Evolutionary conservation across 92 coral and sea anemone genomes (phyloP), one percentile per base, ranked within the genome.

Genomic region (Hydrozoanthus gracilis): DNA sequence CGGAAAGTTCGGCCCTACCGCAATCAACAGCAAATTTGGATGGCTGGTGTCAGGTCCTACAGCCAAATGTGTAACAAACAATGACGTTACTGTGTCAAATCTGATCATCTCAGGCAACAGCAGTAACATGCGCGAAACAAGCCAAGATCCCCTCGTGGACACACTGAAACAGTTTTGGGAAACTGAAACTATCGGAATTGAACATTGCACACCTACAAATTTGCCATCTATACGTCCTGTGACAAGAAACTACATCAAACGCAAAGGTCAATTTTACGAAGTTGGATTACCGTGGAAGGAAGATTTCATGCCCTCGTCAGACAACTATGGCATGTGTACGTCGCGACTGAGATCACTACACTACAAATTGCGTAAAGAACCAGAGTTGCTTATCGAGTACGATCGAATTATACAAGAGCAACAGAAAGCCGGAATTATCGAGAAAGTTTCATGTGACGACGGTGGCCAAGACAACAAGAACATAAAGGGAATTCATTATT

Each of bases 1-100:
- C 5, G 92, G 93, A 70, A 87, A 93, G 4, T 15, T 73, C 62
- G 93, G 93, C 56, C 95, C 93, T 18, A 84, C 90, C 2, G 95
- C 93, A 1, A 56, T 90, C 46, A 69, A 90, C 47, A 93, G 92
- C 51, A 82, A 86, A 71, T 87, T 93, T 35, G 92, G 93, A 60
- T 93, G 95, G 95, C 75, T 88, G 14, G 72, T 92, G 10, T 92
- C 92, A 6, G 90, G 92, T 45, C 94, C 92, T 47, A 77, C 71
- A 10, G 62, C 56, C 15, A 51, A 51, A 10, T 68, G 82, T 6
- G 76, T 44, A 14, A 54, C 51, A 13, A 82, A 17, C 11, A 13
- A 46, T 5, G 67, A 73, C 20, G 14, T 11, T 7, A 46, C 60
- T 11, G 62, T 71, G 0, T 77, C 87, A 61, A 92, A 20, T 54